These are phyloP conservation scores for Nymphalis io DNA, from an alignment of 1,140 invertebrate species.

Conservation along the genomic window DNA sequence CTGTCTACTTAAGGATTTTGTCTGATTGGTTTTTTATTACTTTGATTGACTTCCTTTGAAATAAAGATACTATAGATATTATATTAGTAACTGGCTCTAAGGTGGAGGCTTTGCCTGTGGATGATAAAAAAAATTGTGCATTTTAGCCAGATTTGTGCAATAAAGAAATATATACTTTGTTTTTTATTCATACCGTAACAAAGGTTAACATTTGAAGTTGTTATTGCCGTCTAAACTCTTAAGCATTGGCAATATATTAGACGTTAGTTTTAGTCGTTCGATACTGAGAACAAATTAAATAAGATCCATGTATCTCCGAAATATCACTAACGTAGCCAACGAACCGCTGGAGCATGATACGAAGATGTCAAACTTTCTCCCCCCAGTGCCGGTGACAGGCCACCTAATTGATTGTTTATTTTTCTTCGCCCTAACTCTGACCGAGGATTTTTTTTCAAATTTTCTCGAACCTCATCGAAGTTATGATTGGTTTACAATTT, in stretches of 20 bases:
- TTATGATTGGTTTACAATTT: slow-evolving; percentile 56
- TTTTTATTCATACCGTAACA: too few relatives aligned
- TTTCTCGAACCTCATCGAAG: slow-evolving; percentile 47
- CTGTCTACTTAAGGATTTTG: slow-evolving; percentile 43
- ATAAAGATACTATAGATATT: background rate
- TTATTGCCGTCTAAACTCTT: too few relatives aligned
- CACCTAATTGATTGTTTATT: slow-evolving; percentile 70
- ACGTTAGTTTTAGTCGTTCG: too few relatives aligned
- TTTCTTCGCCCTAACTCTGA: slow-evolving; percentile 41
- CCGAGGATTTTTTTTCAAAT: slow-evolving; percentile 52
- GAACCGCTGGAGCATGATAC: slow-evolving; percentile 7
- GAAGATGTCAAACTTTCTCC: slow-evolving; percentile 36
- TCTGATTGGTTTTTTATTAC: slow-evolving; percentile 44
- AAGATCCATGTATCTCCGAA: too few relatives aligned
- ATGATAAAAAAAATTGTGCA: too few relatives aligned
- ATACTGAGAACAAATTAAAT: too few relatives aligned
- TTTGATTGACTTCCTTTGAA: slow-evolving; percentile 3
- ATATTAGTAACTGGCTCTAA: too few relatives aligned
- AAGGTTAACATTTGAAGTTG: too few relatives aligned
- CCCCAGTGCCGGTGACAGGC: slow-evolving; percentile 60
- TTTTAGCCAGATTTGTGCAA: too few relatives aligned
- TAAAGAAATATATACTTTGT: too few relatives aligned
- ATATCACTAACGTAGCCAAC: slow-evolving; percentile 12
- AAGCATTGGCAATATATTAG: too few relatives aligned
- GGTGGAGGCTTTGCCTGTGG: too few relatives aligned